These are phyloP conservation scores for Leptobrachium ailaonicum DNA, from an alignment of 2,113 vertebrate genomes.

Conservation along the genomic window DNA sequence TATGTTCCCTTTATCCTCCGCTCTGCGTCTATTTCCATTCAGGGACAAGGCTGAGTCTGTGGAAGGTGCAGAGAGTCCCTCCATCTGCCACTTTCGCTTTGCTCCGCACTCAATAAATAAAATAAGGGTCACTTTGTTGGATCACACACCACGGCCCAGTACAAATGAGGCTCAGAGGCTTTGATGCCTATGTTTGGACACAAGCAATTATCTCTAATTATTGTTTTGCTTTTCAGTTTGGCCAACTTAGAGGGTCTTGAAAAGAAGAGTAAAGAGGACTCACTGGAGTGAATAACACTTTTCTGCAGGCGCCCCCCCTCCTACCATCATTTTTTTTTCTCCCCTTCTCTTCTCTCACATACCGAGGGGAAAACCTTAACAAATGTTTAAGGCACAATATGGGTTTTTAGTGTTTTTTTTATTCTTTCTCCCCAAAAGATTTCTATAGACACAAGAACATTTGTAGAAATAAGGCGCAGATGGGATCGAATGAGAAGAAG, in stretches of 20 bases:
- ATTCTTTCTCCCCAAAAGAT: slow-evolving; percentile 56
- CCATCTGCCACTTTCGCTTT: slow-evolving; percentile 85
- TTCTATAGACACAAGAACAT: slow-evolving; percentile 64
- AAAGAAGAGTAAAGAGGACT: slow-evolving; percentile 68
- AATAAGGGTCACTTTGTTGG: slow-evolving; percentile 76
- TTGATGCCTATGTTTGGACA: slow-evolving; percentile 92
- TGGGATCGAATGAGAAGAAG: slow-evolving; percentile 54
- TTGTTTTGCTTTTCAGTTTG: slow-evolving; percentile 84
- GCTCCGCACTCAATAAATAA: slow-evolving; percentile 77
- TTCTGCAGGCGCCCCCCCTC: slow-evolving; percentile 52
- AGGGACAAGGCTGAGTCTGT: slow-evolving; percentile 67
- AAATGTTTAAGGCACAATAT: slow-evolving; percentile 70
- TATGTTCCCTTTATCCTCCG: slow-evolving; percentile 68
- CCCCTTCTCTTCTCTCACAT: slow-evolving; percentile 60
- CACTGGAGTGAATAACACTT: slow-evolving; percentile 67
- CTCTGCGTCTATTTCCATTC: slow-evolving; percentile 70
- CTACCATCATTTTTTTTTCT: slow-evolving; percentile 51
- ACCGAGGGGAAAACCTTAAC: slow-evolving; percentile 67
- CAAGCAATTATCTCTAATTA: slow-evolving; percentile 92
- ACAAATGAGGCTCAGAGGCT: slow-evolving; percentile 73
- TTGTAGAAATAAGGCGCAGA: slow-evolving; percentile 63
- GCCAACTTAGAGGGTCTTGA: slow-evolving; percentile 77
- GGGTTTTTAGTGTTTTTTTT: slow-evolving; percentile 53
- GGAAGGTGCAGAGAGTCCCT: slow-evolving; percentile 68
- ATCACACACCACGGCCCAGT: slow-evolving; percentile 74